Percentiles rank a stretch among this genome's conserved stretches.
Evolutionary conservation across 2,797 vertebrate species (phyloP).

Genomic region (Diceros bicornis): DNA sequence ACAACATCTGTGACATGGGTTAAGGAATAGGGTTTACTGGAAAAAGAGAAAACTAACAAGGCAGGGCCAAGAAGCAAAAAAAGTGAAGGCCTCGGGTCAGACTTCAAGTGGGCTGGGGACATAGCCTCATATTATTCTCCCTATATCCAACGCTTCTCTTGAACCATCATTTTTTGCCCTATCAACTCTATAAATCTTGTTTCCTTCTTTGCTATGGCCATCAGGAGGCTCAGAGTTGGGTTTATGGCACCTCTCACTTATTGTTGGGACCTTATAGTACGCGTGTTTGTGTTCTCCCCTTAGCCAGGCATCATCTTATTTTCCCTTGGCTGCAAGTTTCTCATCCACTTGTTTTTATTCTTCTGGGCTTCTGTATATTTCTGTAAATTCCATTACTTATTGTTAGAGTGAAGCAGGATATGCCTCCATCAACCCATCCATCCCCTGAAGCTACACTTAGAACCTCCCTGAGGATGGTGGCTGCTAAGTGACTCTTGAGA

Average conservation of each 20-base stretch:
- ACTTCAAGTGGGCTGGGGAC: neutral
- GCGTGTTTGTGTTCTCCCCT: neutral
- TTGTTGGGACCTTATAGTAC: neutral
- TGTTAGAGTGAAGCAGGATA: neutral
- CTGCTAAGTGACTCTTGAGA: slow-evolving; percentile 4
- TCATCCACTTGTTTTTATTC: neutral
- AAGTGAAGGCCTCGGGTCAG: neutral
- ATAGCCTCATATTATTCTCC: neutral
- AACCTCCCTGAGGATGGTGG: neutral
- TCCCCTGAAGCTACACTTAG: neutral
- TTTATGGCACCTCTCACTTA: neutral
- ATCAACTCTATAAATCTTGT: neutral
- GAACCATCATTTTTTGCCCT: neutral
- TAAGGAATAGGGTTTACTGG: neutral
- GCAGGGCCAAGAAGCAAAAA: neutral
- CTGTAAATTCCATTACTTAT: neutral
- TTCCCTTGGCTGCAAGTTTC: neutral
- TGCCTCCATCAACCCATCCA: neutral
- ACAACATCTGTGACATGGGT: neutral
- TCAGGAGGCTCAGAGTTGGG: neutral
- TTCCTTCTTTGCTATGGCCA: slow-evolving; percentile 24
- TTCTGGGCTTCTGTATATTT: neutral
- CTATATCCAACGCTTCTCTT: accelerated
- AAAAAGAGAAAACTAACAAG: neutral
- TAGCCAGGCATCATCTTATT: neutral